Evolutionary conservation across 30 jellyfish, hydroid and myxozoan species (phyloP).

Genomic region (Aurelia coerulea): DNA sequence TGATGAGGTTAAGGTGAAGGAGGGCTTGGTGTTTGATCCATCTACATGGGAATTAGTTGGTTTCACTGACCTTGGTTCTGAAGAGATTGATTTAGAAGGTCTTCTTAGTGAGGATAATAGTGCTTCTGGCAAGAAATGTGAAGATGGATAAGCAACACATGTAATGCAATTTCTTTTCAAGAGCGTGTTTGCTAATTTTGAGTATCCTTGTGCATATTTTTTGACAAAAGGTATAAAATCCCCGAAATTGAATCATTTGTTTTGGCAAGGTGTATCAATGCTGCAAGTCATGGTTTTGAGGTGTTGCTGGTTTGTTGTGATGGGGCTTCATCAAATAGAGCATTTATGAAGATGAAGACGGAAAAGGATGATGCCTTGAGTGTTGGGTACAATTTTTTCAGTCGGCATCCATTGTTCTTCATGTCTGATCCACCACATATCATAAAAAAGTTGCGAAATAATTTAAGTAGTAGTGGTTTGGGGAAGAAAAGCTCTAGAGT

Average conservation of each 20-base stretch:
- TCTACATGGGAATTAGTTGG: slow-evolving; percentile 15
- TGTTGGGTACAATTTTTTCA: neutral
- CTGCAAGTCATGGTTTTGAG: slow-evolving; percentile 3
- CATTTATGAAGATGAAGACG: neutral
- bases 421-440: slow-evolving; percentile 19
- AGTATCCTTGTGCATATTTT: slow-evolving; percentile 13
- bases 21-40: slow-evolving; percentile 3
- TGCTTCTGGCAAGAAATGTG: neutral
- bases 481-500: neutral
- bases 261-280: slow-evolving; percentile 26
- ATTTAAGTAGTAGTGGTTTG: neutral
- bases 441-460: slow-evolving; percentile 10
- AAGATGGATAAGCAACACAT: neutral
- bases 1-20: slow-evolving; percentile 17
- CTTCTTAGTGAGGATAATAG: neutral
- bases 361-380: neutral
- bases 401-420: slow-evolving; percentile 1
- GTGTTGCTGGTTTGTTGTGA: neutral
- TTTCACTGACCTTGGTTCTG: neutral
- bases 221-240: slow-evolving; percentile 6
- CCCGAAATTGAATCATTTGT: neutral
- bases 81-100: neutral
- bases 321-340: slow-evolving; percentile 16
- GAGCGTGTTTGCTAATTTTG: slow-evolving; percentile 1
- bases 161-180: slow-evolving; percentile 6